A percentile compares a stretch with the other conserved stretches of the same genome.
phyloP scores from a whole-genome alignment of 2,888 invertebrate species.

The Neoscelio sp. region DNA sequence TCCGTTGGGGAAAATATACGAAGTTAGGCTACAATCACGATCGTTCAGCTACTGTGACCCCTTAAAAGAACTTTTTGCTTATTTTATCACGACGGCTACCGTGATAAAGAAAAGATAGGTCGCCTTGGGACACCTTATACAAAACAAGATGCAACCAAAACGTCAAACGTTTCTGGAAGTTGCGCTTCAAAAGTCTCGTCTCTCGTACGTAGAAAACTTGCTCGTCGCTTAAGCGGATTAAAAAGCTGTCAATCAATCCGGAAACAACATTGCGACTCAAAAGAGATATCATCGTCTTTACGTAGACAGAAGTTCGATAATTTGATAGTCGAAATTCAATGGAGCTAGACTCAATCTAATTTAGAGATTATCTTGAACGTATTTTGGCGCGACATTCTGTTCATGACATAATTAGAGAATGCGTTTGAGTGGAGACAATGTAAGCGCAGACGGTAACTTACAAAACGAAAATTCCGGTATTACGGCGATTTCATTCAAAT shows the following conservation, averaged over 20 bases:
- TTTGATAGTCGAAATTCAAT: constrained; percentile 47
- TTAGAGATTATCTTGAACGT: constrained; percentile 44
- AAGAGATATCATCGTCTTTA: constrained; percentile 33
- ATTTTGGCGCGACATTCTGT: constrained; percentile 33
- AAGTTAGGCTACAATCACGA: too few relatives aligned
- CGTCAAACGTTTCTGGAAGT: constrained; percentile 99
- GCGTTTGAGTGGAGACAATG: constrained; percentile 25
- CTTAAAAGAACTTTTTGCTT: too few relatives aligned
- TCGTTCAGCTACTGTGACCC: too few relatives aligned
- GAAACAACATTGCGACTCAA: constrained; percentile 11
- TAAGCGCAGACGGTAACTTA: constrained; percentile 10
- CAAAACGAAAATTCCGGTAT: constrained; percentile 25
- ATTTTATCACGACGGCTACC: too few relatives aligned
- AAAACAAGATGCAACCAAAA: constrained; percentile 79
- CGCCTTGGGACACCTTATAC: too few relatives aligned
- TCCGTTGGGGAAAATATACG: too few relatives aligned
- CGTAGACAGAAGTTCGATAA: constrained; percentile 33
- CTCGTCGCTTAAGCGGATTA: not conserved
- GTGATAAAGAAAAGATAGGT: too few relatives aligned
- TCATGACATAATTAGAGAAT: constrained; percentile 41
- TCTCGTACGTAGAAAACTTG: not conserved
- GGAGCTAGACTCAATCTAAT: constrained; percentile 44
- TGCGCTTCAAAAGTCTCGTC: constrained; percentile 84
- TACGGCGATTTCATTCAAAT: constrained; percentile 13
- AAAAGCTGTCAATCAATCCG: constrained; percentile 23